Evolutionary conservation across 2,797 vertebrate species (phyloP).

Genomic region (Eremophila alpestris): DNA sequence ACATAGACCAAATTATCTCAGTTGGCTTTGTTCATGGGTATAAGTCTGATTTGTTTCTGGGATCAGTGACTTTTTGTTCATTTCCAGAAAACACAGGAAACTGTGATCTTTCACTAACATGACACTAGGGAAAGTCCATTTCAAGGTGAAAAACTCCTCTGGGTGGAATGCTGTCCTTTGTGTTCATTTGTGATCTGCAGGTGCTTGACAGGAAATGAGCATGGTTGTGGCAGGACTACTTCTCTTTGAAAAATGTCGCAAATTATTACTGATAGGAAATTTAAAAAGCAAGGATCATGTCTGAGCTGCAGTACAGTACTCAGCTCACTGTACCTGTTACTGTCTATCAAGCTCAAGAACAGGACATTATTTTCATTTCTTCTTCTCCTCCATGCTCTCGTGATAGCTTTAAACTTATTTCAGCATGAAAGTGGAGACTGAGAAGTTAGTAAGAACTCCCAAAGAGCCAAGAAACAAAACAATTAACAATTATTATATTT

Average conservation of each 20-base stretch:
- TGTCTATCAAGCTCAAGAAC: neutral
- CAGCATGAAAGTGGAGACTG: neutral
- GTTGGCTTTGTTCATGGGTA: neutral
- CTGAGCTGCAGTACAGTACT: neutral
- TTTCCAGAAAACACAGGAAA: constrained; percentile 12
- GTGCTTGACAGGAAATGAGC: constrained; percentile 45
- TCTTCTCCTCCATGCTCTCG: neutral
- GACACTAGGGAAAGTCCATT: neutral
- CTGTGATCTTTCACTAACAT: neutral
- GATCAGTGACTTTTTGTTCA: neutral
- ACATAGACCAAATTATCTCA: neutral
- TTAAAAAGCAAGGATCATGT: neutral
- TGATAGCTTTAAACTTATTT: neutral
- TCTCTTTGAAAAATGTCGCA: constrained; percentile 37
- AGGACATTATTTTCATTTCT: neutral
- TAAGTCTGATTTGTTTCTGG: neutral
- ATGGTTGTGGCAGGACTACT: constrained; percentile 13
- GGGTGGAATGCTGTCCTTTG: constrained; percentile 13
- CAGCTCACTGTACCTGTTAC: neutral
- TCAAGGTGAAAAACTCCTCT: constrained; percentile 40
- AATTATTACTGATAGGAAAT: neutral
- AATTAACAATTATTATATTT: neutral
- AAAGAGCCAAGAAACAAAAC: neutral
- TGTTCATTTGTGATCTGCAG: constrained; percentile 9
- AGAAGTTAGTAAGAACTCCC: neutral